These are phyloP conservation scores for Plestiodon gilberti DNA, from an alignment of 2,113 vertebrate species.

Conservation along the genomic window DNA sequence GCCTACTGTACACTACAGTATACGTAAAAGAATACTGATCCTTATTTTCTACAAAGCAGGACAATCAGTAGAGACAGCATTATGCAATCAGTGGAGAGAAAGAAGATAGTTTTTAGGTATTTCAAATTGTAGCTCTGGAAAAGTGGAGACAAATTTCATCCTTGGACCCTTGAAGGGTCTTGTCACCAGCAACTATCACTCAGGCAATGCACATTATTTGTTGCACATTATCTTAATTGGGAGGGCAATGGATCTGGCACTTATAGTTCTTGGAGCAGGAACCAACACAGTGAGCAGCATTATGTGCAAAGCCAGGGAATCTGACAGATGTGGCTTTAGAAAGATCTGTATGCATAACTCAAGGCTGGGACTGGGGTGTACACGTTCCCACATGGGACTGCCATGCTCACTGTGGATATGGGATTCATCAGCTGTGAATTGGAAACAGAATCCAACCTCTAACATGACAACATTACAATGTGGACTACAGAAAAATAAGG, in stretches of 20 bases:
- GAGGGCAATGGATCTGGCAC: neutral
- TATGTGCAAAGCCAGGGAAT: slow-evolving; percentile 17
- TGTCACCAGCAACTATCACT: slow-evolving; percentile 23
- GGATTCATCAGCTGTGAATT: neutral
- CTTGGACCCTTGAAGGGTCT: fast-evolving
- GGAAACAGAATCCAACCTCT: neutral
- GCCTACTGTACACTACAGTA: neutral
- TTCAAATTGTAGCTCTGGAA: slow-evolving; percentile 24
- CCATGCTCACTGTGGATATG: neutral
- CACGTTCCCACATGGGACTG: neutral
- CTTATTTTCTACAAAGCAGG: slow-evolving; percentile 49
- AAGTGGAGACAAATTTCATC: slow-evolving; percentile 34
- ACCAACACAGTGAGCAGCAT: neutral
- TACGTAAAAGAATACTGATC: neutral
- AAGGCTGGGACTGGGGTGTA: neutral
- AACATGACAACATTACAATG: neutral
- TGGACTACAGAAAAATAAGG: neutral
- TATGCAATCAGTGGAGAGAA: slow-evolving; percentile 18
- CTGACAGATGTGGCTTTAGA: slow-evolving; percentile 29
- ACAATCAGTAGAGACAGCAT: slow-evolving; percentile 30
- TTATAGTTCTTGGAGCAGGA: neutral
- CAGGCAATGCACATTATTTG: slow-evolving; percentile 24
- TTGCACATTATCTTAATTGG: neutral
- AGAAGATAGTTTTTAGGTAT: slow-evolving; percentile 48
- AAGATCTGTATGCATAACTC: slow-evolving; percentile 6